These are phyloP conservation scores for Montipora foliosa DNA, from an alignment of 64 coral and sea anemone species.

Conservation along the genomic window DNA sequence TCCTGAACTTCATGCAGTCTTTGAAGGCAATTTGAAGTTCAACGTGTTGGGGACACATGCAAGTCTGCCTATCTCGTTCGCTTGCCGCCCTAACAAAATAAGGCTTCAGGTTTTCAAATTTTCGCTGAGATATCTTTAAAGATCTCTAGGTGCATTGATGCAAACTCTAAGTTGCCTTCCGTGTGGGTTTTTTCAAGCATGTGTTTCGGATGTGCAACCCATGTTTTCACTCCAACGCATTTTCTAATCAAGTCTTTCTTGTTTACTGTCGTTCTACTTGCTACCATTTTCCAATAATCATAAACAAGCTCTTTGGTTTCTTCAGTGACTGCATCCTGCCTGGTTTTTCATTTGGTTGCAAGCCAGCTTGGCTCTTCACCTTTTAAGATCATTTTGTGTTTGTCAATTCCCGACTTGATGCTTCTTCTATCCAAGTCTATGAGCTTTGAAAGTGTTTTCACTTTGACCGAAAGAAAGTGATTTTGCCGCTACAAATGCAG, in stretches of 20 bases:
- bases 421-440: constrained; percentile 44
- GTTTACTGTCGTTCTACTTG: constrained; percentile 42
- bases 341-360: constrained; percentile 43
- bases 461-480: too few relatives aligned
- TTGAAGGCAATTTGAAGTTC: background rate
- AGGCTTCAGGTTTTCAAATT: too few relatives aligned
- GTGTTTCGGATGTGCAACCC: constrained; percentile 47
- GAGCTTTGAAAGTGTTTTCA: constrained; percentile 4
- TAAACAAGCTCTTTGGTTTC: constrained; percentile 14
- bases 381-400: constrained; percentile 7
- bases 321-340: constrained; percentile 30
- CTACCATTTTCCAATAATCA: constrained; percentile 29
- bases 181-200: constrained; percentile 68
- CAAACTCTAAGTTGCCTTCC: background rate
- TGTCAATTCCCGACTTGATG: constrained; percentile 20
- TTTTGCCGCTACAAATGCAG: too few relatives aligned
- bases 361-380: constrained; percentile 53
- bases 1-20: constrained; percentile 3
- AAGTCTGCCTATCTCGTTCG: background rate
- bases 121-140: too few relatives aligned
- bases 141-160: too few relatives aligned
- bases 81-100: background rate
- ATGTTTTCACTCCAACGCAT: constrained; percentile 3
- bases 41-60: constrained; percentile 10
- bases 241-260: constrained; percentile 46